A percentile compares a stretch with the other conserved stretches of the same genome.
Evolutionary conservation across 37 sponge, comb jelly and placozoan genomes (phyloP).

Genomic region (Ianthella basta): DNA sequence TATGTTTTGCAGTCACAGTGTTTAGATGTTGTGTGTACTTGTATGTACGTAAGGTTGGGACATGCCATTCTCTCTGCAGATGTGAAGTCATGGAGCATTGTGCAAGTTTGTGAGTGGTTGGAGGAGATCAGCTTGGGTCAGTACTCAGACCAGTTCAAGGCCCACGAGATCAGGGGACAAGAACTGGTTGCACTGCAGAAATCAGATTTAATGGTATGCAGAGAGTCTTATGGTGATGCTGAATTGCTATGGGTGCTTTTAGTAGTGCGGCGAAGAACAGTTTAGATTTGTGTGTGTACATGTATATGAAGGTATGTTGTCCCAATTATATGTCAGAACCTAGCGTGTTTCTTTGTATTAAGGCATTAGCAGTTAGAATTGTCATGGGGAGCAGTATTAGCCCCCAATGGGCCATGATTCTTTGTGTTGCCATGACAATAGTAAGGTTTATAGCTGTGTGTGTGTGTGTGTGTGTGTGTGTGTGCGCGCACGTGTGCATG

Average conservation of each 20-base stretch:
- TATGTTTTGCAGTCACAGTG: too few species aligned
- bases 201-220: conserved; percentile 21
- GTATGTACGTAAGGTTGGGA: too few species aligned
- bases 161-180: conserved; percentile 17
- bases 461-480: conserved; percentile 50
- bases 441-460: too few species aligned
- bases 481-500: conserved; percentile 4
- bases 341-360: too few species aligned
- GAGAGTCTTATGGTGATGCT: not conserved
- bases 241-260: not conserved
- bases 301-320: not conserved
- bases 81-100: conserved; percentile 52
- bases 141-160: conserved; percentile 40
- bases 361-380: too few species aligned
- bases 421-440: too few species aligned
- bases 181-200: conserved; percentile 30
- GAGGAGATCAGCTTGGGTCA: conserved; percentile 58
- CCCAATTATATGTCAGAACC: too few species aligned
- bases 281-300: not conserved
- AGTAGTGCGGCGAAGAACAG: not conserved
- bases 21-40: too few species aligned
- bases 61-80: conserved; percentile 41
- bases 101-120: conserved; percentile 72
- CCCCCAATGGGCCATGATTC: too few species aligned
- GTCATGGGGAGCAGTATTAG: too few species aligned